Conservation (phyloP, 2,888 invertebrate species). For the Acleris holmiana region DNA sequence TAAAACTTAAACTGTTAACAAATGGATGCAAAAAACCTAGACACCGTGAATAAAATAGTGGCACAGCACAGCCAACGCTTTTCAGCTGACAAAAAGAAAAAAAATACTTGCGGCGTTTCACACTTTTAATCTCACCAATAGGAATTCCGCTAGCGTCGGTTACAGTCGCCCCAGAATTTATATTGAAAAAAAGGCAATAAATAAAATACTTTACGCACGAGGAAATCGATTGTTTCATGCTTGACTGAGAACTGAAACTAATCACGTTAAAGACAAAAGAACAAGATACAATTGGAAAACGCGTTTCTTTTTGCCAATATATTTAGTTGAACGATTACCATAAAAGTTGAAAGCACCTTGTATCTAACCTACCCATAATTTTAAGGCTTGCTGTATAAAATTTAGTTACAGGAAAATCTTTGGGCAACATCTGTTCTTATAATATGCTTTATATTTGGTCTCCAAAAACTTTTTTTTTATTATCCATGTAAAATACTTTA, state of each 20-base stretch:
- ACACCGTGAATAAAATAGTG: conserved; percentile 48
- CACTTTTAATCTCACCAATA: conserved; percentile 58
- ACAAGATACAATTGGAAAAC: background rate
- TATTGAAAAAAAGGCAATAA: conserved; percentile 64
- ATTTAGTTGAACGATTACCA: too few relatives aligned
- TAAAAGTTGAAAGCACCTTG: too few relatives aligned
- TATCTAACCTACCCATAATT: too few relatives aligned
- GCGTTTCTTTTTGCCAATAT: too few relatives aligned
- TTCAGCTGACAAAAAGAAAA: conserved; percentile 44
- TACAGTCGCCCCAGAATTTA: conserved; percentile 59
- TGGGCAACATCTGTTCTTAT: too few relatives aligned
- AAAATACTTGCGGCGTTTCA: conserved; percentile 53
- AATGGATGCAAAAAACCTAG: conserved; percentile 49
- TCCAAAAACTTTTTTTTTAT: too few relatives aligned
- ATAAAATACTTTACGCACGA: conserved; percentile 62
- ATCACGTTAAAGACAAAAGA: conserved; percentile 13
- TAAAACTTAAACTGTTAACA: conserved; percentile 15
- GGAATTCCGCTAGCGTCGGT: conserved; percentile 57
- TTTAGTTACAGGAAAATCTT: too few relatives aligned
- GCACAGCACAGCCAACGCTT: conserved; percentile 43
- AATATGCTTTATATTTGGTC: too few relatives aligned
- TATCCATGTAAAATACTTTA: too few relatives aligned
- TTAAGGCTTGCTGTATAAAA: too few relatives aligned
- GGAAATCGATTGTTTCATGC: conserved; percentile 61
- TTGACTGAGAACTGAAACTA: conserved; percentile 45